Evolutionary conservation across 2,888 invertebrate species (phyloP).

Genomic region (Drosophila monieri): DNA sequence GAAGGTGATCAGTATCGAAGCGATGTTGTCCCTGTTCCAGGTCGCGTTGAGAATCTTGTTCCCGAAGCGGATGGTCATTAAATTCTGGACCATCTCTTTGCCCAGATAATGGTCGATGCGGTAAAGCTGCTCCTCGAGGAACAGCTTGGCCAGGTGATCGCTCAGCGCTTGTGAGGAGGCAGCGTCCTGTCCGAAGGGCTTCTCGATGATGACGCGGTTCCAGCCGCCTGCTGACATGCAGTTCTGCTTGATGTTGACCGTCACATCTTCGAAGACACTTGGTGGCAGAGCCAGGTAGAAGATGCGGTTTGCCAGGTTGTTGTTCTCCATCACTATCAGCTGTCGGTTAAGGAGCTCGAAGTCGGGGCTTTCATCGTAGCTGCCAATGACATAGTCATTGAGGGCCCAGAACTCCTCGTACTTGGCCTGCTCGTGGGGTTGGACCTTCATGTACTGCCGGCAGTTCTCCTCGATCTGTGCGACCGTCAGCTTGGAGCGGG

Average conservation of each 20-base stretch:
- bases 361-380: slow-evolving; percentile 92
- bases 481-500: slow-evolving; percentile 92
- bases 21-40: slow-evolving; percentile 99
- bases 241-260: slow-evolving; percentile 91
- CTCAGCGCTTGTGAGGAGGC: slow-evolving; percentile 93
- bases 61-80: slow-evolving; percentile 98
- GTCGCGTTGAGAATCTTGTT: slow-evolving; percentile 97
- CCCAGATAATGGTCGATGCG: slow-evolving; percentile 99
- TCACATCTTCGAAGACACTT: slow-evolving; percentile 95
- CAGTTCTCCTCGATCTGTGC: slow-evolving; percentile 90
- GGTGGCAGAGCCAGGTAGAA: slow-evolving; percentile 99
- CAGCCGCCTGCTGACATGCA: slow-evolving; percentile 95
- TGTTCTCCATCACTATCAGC: slow-evolving; percentile 88
- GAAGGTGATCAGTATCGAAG: slow-evolving; percentile 97
- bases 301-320: slow-evolving; percentile 91
- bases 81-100: slow-evolving; percentile 99
- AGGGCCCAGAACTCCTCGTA: slow-evolving; percentile 93
- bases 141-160: slow-evolving; percentile 92
- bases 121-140: slow-evolving; percentile 97
- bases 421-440: slow-evolving; percentile 89
- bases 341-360: slow-evolving; percentile 92
- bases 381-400: slow-evolving; percentile 93
- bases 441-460: slow-evolving; percentile 90
- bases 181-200: slow-evolving; percentile 98
- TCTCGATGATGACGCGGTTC: slow-evolving; percentile 98